A percentile compares a stretch with the other conserved stretches of the same genome.
Evolutionary conservation across 1,140 invertebrate species (phyloP).

Genomic region (Zaprionus nigranus): DNA sequence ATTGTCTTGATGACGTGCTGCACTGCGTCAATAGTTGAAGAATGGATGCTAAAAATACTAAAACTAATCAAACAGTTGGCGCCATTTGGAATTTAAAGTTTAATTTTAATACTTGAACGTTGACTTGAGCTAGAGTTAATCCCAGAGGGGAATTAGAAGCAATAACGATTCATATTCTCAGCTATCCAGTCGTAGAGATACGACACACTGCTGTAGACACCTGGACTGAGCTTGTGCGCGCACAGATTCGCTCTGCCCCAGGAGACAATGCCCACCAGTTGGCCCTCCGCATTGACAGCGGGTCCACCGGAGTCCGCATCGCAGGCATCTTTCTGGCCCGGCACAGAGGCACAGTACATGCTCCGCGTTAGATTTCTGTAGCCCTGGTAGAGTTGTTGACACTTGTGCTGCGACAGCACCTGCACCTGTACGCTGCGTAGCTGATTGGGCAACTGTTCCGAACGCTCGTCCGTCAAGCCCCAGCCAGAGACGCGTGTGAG

Average conservation of each 20-base stretch:
- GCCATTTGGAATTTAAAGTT: not conserved
- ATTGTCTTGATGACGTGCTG: constrained; percentile 26
- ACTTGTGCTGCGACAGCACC: constrained; percentile 52
- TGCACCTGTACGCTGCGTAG: constrained; percentile 64
- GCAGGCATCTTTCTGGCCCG: constrained; percentile 86
- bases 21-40: constrained; percentile 1
- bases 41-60: not conserved
- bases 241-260: constrained; percentile 88
- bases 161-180: constrained; percentile 51
- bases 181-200: constrained; percentile 76
- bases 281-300: constrained; percentile 84
- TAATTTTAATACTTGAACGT: constrained; percentile 31
- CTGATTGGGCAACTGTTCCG: constrained; percentile 59
- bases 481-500: constrained; percentile 65
- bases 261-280: constrained; percentile 88
- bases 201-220: constrained; percentile 87
- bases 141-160: constrained; percentile 21
- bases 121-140: constrained; percentile 1
- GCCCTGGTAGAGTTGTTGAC: constrained; percentile 52
- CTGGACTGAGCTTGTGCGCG: constrained; percentile 86
- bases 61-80: not conserved
- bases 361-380: constrained; percentile 72
- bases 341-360: constrained; percentile 85
- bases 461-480: constrained; percentile 58
- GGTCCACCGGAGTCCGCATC: constrained; percentile 89